Base-by-base conservation (phyloP, 2,888 invertebrate genomes). In the Leucoptera coffeella region DNA sequence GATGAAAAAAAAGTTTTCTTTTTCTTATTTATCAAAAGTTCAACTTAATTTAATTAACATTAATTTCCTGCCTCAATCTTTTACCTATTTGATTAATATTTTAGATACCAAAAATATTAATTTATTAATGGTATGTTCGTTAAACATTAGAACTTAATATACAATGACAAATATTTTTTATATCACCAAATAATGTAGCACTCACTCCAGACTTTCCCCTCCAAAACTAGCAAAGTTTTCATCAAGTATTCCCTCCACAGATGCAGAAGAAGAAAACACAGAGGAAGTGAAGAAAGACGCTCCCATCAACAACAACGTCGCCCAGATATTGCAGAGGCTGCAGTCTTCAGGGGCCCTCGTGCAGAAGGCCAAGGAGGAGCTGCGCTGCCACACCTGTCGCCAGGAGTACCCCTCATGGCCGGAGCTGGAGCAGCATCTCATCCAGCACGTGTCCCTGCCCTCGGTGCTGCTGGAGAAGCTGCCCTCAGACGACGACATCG, bases 401-500 rank as follows among this genome's bases (percentile, higher is more conserved):
- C 47, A 64, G 30, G 62, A 67, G 29, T 78, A 69, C 41, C 45
- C 44, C 8, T 45, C 52, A 34, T 64, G 62, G 51, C 50, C 53
- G 22, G 62, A 59, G 10, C 42, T 75, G 31, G 57, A 75, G 36
- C 52, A 55, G 9, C 78, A 78, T 44, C 50, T 77, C 8, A 52
- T 74, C 15, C 58, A 62, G 27, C 77, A 77, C 57, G 72, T 78
- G 23, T 71, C 67, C 5, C 57, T 75, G 38, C 77, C 77, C 23
- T 50, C 47, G 2, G 51, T 78, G 29, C 45, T 62, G 22, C 36
- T 77, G 33, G 54, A 62, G 38, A 65, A 58, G 40, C 57, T 72
- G 45, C 67, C 69, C 34, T 74, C 76, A 45, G 54, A 76, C 69
- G 15, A 60, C 49, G 55, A 75, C 58, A 58, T 61, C 30, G 42